Base-by-base conservation (phyloP, 1,140 invertebrate genomes). In the Drosophila pachea region DNA sequence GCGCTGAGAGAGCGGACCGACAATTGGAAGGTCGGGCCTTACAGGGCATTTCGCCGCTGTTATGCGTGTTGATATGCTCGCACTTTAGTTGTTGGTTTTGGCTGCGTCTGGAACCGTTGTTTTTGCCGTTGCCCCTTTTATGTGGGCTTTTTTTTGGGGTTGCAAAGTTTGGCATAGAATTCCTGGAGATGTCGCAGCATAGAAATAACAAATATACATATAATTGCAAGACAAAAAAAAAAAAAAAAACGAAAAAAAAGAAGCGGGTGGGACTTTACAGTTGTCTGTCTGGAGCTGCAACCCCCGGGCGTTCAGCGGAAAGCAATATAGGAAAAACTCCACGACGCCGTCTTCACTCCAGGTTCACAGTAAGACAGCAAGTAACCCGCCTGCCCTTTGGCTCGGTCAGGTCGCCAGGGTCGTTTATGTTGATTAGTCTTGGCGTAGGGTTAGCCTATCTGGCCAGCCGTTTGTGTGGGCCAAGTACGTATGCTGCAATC, bases 241-340 rank as follows among this genome's bases (percentile, higher is more conserved):
- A 56, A 36, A 22, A 63, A 45, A 55, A n/a, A n/a, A n/a, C n/a
- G n/a, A 22, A 74, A 79, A 65, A 53, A 56, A 36, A 22, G 63
- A 45, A 55, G 66, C 61, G 79, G 68, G 48, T 69, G 63, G 73
- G 65, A 56, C 43, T 12, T 50, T 40, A 36, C 22, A 35, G 22
- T 58, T 77, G 71, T 77, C 78, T 83, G 75, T 70, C 79, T 83
- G 81, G 73, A 83, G 59, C 84, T 83, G 73, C 79, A 83, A 83
- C 79, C 79, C 73, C 70, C 66, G 38, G 63, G 76, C 74, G 47
- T 56, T 71, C 35, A 69, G 73, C 58, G 60, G 69, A 78, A 77
- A 78, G 74, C 74, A 77, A 78, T 42, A 42, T 42, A 42, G 40
- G 4, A 47, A 29, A 78, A 60, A 47, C 31, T 58, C 16, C 42